These are phyloP conservation scores for Megaceryle maxima DNA, from an alignment of 2,113 vertebrate genomes.

Conservation along the genomic window DNA sequence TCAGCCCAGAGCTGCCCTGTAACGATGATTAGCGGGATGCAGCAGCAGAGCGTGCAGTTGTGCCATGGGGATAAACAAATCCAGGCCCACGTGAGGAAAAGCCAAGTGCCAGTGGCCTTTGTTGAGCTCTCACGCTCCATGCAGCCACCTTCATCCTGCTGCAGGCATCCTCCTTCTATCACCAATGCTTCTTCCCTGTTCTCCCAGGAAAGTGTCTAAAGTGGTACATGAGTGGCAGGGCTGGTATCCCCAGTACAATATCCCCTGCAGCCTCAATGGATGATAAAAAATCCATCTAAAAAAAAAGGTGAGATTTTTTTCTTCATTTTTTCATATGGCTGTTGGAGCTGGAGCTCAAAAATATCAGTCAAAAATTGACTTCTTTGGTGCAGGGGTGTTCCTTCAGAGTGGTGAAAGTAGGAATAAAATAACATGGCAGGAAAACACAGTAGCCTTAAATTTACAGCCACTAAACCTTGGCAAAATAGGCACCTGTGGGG, in stretches of 20 bases:
- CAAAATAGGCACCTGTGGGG: neutral
- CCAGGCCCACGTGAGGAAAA: neutral
- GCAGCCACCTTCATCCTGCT: neutral
- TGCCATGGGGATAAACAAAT: neutral
- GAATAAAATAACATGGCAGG: neutral
- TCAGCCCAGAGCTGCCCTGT: neutral
- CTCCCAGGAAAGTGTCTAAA: neutral
- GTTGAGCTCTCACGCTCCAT: neutral
- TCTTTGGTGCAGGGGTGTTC: neutral
- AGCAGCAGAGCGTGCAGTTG: accelerated
- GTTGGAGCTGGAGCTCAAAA: neutral
- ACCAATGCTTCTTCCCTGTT: neutral
- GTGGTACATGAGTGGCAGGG: neutral
- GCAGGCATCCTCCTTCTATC: neutral
- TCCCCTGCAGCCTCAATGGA: neutral
- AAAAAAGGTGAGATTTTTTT: neutral
- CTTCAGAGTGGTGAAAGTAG: accelerated
- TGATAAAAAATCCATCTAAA: neutral
- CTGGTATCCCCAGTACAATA: neutral
- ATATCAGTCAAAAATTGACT: neutral
- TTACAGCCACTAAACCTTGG: neutral
- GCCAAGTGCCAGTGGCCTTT: neutral
- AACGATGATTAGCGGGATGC: neutral
- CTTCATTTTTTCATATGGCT: neutral
- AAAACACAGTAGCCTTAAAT: neutral